A percentile compares a stretch with the other conserved stretches of the same genome.
Evolutionary conservation across 2,888 invertebrate genomes (phyloP).

Genomic region (Cerastoderma edule): DNA sequence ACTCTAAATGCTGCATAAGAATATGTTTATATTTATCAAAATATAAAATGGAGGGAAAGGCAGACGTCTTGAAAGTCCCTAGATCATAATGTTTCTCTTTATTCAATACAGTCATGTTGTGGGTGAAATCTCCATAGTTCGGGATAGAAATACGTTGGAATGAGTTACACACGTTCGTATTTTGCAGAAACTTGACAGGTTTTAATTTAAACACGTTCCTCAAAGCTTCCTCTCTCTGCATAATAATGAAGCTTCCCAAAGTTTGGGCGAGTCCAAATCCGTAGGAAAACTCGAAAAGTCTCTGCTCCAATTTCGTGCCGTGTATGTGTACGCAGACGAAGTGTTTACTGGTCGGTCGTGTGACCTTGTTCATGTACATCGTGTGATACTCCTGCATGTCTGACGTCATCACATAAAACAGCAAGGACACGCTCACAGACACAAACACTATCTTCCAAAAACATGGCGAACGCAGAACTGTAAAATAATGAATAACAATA

Average conservation of each 20-base stretch:
- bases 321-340: conserved; percentile 7
- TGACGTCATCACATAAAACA: conserved; percentile 10
- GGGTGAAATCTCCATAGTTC: neutral
- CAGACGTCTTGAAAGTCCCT: neutral
- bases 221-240: conserved; percentile 4
- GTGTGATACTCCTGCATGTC: conserved; percentile 24
- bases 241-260: neutral
- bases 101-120: neutral
- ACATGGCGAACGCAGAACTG: neutral
- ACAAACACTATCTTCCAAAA: conserved; percentile 6
- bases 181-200: conserved; percentile 23
- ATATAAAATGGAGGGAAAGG: conserved; percentile 12
- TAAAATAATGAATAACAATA: too few species aligned
- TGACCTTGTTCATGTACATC: conserved; percentile 1
- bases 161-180: conserved; percentile 3
- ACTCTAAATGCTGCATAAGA: conserved; percentile 13
- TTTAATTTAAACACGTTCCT: conserved; percentile 12
- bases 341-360: conserved; percentile 15
- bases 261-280: conserved; percentile 12
- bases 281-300: conserved; percentile 15
- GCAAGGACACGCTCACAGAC: neutral
- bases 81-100: conserved; percentile 15
- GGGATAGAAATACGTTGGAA: neutral
- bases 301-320: conserved; percentile 1
- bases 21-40: conserved; percentile 16